These are phyloP conservation scores for Gadopsis bispinosus DNA, from an alignment of 2,797 vertebrate species.

Conservation along the genomic window DNA sequence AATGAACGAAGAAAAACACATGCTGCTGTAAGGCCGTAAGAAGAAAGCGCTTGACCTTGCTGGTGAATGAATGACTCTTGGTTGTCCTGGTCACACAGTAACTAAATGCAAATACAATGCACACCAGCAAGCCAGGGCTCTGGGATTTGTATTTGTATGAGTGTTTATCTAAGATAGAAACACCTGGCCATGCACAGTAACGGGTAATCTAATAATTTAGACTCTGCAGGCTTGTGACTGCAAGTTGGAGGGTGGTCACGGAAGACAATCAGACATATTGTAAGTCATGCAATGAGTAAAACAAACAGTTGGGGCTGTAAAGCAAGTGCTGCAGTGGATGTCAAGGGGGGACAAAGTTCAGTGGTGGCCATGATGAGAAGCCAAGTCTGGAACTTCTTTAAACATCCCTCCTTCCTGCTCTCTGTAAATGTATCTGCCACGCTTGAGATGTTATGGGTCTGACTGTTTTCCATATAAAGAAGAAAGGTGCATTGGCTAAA, in stretches of 20 bases:
- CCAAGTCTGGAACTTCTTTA: slow-evolving; percentile 55
- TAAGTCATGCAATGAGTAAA: slow-evolving; percentile 65
- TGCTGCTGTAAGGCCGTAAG: slow-evolving; percentile 11
- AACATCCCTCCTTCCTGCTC: slow-evolving; percentile 52
- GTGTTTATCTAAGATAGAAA: slow-evolving; percentile 60
- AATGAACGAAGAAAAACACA: slow-evolving; percentile 12
- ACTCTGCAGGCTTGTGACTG: slow-evolving; percentile 44
- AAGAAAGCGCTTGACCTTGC: slow-evolving; percentile 51
- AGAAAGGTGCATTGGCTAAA: slow-evolving; percentile 1
- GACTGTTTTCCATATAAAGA: slow-evolving; percentile 36
- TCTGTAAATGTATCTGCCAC: slow-evolving; percentile 32
- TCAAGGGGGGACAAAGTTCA: slow-evolving; percentile 53
- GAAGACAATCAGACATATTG: slow-evolving; percentile 41
- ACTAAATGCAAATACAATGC: slow-evolving; percentile 60
- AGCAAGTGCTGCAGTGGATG: slow-evolving; percentile 47
- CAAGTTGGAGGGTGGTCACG: slow-evolving; percentile 48
- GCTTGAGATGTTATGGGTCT: slow-evolving; percentile 35
- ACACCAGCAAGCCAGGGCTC: slow-evolving; percentile 20
- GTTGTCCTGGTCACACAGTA: slow-evolving; percentile 59
- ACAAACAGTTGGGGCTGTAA: slow-evolving; percentile 60
- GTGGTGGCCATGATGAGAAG: slow-evolving; percentile 31
- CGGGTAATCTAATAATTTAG: slow-evolving; percentile 58
- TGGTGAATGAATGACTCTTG: slow-evolving; percentile 64
- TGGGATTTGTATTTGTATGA: slow-evolving; percentile 30
- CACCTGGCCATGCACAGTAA: slow-evolving; percentile 17